Percentiles rank a stretch among this genome's conserved stretches.
Evolutionary conservation across 2,113 vertebrate species (phyloP).

Genomic region (Ploceus nigricollis): DNA sequence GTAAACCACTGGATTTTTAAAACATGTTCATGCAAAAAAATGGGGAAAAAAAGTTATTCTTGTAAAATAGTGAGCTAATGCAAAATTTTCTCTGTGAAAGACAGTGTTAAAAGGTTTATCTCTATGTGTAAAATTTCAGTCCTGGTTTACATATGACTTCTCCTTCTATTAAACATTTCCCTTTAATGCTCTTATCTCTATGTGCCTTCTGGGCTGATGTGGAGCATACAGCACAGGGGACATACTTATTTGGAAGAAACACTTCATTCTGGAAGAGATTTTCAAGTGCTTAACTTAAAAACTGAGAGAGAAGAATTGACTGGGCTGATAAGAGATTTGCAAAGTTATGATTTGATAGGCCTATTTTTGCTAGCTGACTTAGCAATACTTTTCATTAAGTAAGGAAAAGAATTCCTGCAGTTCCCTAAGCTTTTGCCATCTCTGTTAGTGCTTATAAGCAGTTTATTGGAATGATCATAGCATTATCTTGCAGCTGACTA

Average conservation of each 20-base stretch:
- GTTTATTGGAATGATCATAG: neutral
- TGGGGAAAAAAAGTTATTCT: accelerated
- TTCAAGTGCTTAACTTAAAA: slow-evolving; percentile 60
- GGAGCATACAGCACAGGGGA: neutral
- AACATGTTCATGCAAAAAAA: neutral
- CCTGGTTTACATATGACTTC: slow-evolving; percentile 47
- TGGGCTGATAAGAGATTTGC: slow-evolving; percentile 6
- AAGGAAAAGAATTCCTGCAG: neutral
- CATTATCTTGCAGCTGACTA: slow-evolving; percentile 1
- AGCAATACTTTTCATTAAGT: neutral
- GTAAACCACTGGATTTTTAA: neutral
- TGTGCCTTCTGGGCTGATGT: slow-evolving; percentile 68
- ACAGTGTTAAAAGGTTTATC: slow-evolving; percentile 50
- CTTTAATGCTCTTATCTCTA: slow-evolving; percentile 69
- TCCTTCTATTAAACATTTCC: slow-evolving; percentile 25
- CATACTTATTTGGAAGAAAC: slow-evolving; percentile 49
- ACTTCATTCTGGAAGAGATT: slow-evolving; percentile 56
- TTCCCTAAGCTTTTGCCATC: neutral
- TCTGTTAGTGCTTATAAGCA: neutral
- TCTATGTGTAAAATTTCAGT: slow-evolving; percentile 6
- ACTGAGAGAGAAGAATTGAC: slow-evolving; percentile 1
- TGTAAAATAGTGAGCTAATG: slow-evolving; percentile 25
- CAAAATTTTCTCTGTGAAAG: neutral
- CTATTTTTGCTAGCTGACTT: slow-evolving; percentile 15
- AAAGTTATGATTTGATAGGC: slow-evolving; percentile 7